Evolutionary conservation across 2,797 vertebrate genomes (phyloP).

Genomic region (Artibeus lituratus): DNA sequence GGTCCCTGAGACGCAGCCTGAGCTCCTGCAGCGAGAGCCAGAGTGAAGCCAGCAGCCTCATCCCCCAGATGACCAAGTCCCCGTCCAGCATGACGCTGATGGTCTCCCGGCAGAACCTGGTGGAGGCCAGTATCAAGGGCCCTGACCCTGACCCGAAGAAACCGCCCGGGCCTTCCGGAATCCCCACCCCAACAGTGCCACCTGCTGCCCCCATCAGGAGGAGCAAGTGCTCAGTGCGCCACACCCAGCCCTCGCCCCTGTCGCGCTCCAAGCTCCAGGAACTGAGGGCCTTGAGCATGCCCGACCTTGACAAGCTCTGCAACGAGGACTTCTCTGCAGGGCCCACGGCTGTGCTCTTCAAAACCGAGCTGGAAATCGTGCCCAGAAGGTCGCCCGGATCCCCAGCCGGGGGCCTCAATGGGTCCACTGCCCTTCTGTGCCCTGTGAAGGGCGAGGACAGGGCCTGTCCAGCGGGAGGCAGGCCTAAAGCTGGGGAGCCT

Average conservation of each 20-base stretch:
- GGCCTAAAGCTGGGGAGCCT: constrained; percentile 50
- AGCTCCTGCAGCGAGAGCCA: constrained; percentile 86
- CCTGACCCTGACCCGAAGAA: not conserved
- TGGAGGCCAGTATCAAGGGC: constrained; percentile 36
- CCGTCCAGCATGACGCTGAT: constrained; percentile 62
- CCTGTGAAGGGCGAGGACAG: constrained; percentile 54
- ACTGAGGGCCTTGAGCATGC: constrained; percentile 93
- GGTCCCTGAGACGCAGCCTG: constrained; percentile 84
- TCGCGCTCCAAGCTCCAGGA: constrained; percentile 89
- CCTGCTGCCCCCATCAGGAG: constrained; percentile 78
- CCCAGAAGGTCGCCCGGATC: constrained; percentile 53
- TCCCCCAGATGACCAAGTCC: constrained; percentile 76
- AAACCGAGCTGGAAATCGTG: constrained; percentile 83
- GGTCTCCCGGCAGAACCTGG: constrained; percentile 53
- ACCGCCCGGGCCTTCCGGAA: constrained; percentile 1
- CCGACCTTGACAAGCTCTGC: constrained; percentile 92
- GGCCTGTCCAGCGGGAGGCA: constrained; percentile 48
- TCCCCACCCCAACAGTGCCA: rapidly evolving
- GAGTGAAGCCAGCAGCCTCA: constrained; percentile 66
- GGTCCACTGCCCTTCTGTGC: not conserved
- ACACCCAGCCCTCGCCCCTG: constrained; percentile 72
- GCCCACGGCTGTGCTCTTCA: constrained; percentile 69
- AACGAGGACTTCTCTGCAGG: constrained; percentile 82
- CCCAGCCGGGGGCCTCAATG: constrained; percentile 1
- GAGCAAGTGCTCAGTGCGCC: constrained; percentile 79